Base-by-base conservation (phyloP, 2,888 invertebrate species). In the Xanthorhoe designata region DNA sequence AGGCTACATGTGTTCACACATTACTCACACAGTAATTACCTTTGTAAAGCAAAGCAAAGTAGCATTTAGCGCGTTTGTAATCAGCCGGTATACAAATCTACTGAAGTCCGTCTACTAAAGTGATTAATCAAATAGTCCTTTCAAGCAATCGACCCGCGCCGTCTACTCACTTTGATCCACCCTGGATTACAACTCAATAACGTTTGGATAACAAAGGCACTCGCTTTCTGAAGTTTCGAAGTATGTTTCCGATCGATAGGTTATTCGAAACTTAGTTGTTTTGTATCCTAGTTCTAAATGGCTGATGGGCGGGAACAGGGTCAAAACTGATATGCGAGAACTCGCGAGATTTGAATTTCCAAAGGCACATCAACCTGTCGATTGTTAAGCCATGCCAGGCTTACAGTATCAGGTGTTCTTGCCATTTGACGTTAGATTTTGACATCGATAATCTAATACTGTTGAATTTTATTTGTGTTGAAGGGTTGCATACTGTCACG, bases 81-180 rank as follows among this genome's bases (percentile, higher is more conserved):
- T 53, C 64, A 29, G 50, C 35, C 19, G 10, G 49, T 50, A 52
- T 55, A 59, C 59, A 54, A 52, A 64, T 60, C 45, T 50, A 60
- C 50, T 19, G 15, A 58, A 53, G 49, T 54, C 59, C 50, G 49
- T 35, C 65, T 52, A 17, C 47, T 7, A 68, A 50, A 80, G 82
- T 83, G 86, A 86, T 87, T 87, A 87, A 85, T 79, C 81, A 82
- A 86, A 85, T 85, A 82, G 78, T 75, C 79, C 79, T 75, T 77
- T 77, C 66, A 75, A 71, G 77, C 80, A 79, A 84, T 84, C 83
- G 75, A 75, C 78, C 61, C 80, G 78, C 85, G 83, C 85, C 83
- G 85, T 69, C 55, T 35, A 59, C 70, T 61, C 65, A 64, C 54
- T 66, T 60, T 63, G 63, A 67, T 67, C 57, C 57, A 64, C 54